phyloP scores from a whole-genome alignment of 2,888 invertebrate genomes.

The Drosophila sordidapex region DNA sequence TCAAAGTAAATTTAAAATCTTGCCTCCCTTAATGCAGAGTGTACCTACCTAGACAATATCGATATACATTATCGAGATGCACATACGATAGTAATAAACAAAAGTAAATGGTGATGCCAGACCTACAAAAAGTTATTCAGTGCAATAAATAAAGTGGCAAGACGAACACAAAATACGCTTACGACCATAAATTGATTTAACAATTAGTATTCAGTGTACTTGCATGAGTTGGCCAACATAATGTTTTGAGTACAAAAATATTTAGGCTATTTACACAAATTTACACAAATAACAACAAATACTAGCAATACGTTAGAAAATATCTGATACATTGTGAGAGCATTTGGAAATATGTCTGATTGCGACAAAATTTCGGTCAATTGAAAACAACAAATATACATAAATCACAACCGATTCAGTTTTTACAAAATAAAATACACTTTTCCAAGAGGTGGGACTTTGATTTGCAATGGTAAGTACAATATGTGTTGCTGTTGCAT shows the following conservation, averaged over 20 bases:
- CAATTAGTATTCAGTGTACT: background rate
- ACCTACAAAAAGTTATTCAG: constrained; percentile 16
- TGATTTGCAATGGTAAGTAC: constrained; percentile 67
- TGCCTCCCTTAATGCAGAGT: background rate
- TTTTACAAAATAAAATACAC: constrained; percentile 24
- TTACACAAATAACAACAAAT: background rate
- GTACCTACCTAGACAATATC: background rate
- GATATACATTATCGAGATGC: constrained; percentile 1
- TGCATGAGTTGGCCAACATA: background rate
- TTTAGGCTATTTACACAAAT: too few relatives aligned
- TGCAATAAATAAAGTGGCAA: background rate
- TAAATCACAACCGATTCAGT: constrained; percentile 19
- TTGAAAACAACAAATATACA: constrained; percentile 9
- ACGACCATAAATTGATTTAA: background rate
- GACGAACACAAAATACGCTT: constrained; percentile 18
- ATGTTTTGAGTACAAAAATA: background rate
- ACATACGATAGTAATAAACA: background rate
- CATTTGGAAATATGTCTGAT: constrained; percentile 24
- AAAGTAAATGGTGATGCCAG: constrained; percentile 20
- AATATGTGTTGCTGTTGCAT: too few relatives aligned
- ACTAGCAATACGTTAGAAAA: background rate
- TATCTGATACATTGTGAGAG: constrained; percentile 7
- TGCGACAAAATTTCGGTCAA: constrained; percentile 13
- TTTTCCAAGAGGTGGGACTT: constrained; percentile 21
- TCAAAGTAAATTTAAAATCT: background rate